Percentiles rank a stretch among this genome's conserved stretches.
These are phyloP conservation scores for Eumacrocentrus americanus DNA, from an alignment of 2,888 invertebrate species.

Conservation along the genomic window DNA sequence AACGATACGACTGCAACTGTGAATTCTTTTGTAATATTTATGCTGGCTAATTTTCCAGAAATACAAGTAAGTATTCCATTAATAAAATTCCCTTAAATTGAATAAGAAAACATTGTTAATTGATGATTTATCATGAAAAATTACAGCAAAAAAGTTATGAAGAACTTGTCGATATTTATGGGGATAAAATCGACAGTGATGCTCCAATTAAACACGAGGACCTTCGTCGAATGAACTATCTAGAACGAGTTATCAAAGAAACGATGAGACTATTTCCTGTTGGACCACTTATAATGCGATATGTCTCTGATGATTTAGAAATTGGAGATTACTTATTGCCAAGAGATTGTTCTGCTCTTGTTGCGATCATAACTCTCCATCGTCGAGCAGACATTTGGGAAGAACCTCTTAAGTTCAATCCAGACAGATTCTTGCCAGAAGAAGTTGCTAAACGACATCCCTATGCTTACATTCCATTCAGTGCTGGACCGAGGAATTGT, in stretches of 20 bases:
- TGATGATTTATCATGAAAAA: neutral
- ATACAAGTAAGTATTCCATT: constrained; percentile 38
- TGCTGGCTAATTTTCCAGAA: constrained; percentile 43
- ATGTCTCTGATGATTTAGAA: constrained; percentile 62
- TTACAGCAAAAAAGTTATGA: constrained; percentile 55
- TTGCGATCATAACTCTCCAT: constrained; percentile 40
- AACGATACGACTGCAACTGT: constrained; percentile 44
- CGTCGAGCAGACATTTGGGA: constrained; percentile 41
- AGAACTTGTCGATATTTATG: constrained; percentile 61
- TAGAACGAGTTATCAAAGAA: constrained; percentile 68
- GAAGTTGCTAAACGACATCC: constrained; percentile 44
- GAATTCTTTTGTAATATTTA: constrained; percentile 38
- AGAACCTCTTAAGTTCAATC: constrained; percentile 45
- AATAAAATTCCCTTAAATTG: neutral
- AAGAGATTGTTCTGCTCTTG: constrained; percentile 37
- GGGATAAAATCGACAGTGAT: constrained; percentile 55
- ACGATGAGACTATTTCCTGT: constrained; percentile 66
- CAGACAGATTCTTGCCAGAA: constrained; percentile 48
- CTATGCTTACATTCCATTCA: constrained; percentile 43
- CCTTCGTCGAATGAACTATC: constrained; percentile 64
- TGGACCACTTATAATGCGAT: constrained; percentile 64
- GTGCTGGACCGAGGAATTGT: constrained; percentile 45
- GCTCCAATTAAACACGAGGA: constrained; percentile 62
- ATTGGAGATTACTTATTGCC: constrained; percentile 55
- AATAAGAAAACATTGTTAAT: neutral